Percentiles rank a stretch among this genome's conserved stretches.
phyloP scores from a whole-genome alignment of 1,140 invertebrate species.

The Bombus impatiens region DNA sequence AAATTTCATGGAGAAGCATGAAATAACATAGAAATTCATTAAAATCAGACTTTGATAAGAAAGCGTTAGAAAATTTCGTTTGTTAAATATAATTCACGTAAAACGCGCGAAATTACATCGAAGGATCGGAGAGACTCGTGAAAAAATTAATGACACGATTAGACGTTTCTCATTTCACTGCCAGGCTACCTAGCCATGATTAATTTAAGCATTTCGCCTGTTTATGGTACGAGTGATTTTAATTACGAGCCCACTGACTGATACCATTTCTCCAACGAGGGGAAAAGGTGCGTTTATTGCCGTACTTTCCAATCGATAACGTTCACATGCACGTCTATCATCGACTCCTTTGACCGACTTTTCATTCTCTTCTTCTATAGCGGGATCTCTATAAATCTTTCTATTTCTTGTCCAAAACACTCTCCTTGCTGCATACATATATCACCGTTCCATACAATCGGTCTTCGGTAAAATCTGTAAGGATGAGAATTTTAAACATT shows the following conservation, averaged over 20 bases:
- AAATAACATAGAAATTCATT: not conserved
- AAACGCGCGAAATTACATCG: not conserved
- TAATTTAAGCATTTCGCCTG: conserved; percentile 53
- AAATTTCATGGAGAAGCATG: not conserved
- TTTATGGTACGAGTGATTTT: conserved; percentile 61
- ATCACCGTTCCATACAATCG: not conserved
- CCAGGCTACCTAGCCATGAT: not conserved
- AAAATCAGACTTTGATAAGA: not conserved
- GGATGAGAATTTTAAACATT: not conserved
- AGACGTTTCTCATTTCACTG: conserved; percentile 13
- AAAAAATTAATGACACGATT: not conserved
- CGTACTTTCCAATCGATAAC: conserved; percentile 34
- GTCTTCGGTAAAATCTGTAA: not conserved
- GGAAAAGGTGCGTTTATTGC: conserved; percentile 50
- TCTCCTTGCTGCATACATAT: too few relatives aligned
- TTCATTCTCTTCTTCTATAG: not conserved
- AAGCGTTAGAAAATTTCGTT: not conserved
- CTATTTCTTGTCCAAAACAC: not conserved
- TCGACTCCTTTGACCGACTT: conserved; percentile 42
- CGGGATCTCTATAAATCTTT: not conserved
- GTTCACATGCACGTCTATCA: conserved; percentile 34
- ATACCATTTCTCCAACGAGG: conserved; percentile 14
- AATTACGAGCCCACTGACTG: conserved; percentile 57
- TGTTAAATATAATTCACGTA: not conserved
- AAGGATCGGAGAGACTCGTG: not conserved